Base-by-base conservation (phyloP, 1,140 invertebrate genomes). In the Bombus haemorrhoidalis region DNA sequence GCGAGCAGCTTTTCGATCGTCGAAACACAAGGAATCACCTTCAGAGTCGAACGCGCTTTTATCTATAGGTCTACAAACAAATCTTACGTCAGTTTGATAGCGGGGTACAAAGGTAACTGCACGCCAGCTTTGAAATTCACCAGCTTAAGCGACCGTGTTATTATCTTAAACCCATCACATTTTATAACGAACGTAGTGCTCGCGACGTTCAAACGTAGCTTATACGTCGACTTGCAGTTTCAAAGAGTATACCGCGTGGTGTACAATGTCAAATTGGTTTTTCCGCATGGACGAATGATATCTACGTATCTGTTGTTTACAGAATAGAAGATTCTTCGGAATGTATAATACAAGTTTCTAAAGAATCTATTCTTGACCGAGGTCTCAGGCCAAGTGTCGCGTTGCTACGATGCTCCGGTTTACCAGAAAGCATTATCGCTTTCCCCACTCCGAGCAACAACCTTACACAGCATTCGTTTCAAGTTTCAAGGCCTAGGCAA, bases 401-500 rank as follows among this genome's bases (percentile, higher is more conserved):
- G 9, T 6, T 22, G 76, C 5, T 34, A 18, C 1, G 28, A 32
- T 41, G 39, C 5, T 8, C 22, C n/a, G 9, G 2, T 12, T 83
- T 62, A 32, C n/a, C 37, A 22, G 39, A 59, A 83, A 18, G 22
- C 32, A 37, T 84, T 62, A 84, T 84, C 75, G 22, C n/a, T 32
- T 37, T 66, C 32, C 66, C 75, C 53, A 47, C 75, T 72, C 47
- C 25, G 15, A 32, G 66, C 32, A 32, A 62, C n/a, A 72, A 2
- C 25, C 25, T 12, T 69, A 57, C 57, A 22, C 15, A 18, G 53
- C 25, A 13, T 53, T 25, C 39, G 66, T 15, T 78, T 39, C 47
- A 22, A 53, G n/a, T 39, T 76, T 77, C 82, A 84, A 84, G 82
- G 82, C 47, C 82, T 69, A 53, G 66, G 39, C 66, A 59, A 53